Evolutionary conservation across 2,113 vertebrate genomes (phyloP).

Genomic region (Anser brachyrhynchus): DNA sequence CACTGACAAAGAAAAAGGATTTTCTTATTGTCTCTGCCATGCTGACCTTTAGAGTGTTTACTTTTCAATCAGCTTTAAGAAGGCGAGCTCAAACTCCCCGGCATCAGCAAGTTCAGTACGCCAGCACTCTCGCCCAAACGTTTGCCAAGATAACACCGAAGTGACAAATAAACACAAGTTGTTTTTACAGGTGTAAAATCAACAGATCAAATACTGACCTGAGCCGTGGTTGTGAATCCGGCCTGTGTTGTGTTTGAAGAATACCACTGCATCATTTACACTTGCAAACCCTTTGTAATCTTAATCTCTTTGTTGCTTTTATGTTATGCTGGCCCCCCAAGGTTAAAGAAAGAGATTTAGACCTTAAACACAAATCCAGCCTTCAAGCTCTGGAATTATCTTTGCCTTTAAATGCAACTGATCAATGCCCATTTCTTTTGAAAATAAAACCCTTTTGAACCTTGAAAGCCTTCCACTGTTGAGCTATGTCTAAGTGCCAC

Average conservation of each 20-base stretch:
- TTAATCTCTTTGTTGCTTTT: constrained; percentile 87
- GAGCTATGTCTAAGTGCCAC: constrained; percentile 85
- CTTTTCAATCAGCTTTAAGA: constrained; percentile 69
- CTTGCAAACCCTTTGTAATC: constrained; percentile 84
- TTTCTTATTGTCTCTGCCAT: constrained; percentile 55
- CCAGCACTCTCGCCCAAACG: constrained; percentile 58
- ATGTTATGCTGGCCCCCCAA: constrained; percentile 82
- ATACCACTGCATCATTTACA: constrained; percentile 81
- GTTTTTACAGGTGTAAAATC: constrained; percentile 86
- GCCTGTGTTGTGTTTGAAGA: constrained; percentile 77
- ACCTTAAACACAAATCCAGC: constrained; percentile 90
- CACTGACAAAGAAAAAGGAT: constrained; percentile 36
- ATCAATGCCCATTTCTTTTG: constrained; percentile 94
- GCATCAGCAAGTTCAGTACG: constrained; percentile 61
- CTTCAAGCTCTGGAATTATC: constrained; percentile 87
- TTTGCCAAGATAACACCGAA: constrained; percentile 74
- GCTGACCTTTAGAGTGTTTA: constrained; percentile 77
- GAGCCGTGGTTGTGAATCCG: constrained; percentile 65
- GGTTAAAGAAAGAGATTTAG: constrained; percentile 88
- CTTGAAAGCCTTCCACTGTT: constrained; percentile 90
- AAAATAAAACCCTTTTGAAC: constrained; percentile 99
- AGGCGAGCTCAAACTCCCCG: constrained; percentile 56
- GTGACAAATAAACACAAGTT: constrained; percentile 80
- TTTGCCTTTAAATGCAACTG: constrained; percentile 88
- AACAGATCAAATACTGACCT: constrained; percentile 80